phyloP scores from a whole-genome alignment of 2,888 invertebrate genomes.

The Mesorhabditis belari region DNA sequence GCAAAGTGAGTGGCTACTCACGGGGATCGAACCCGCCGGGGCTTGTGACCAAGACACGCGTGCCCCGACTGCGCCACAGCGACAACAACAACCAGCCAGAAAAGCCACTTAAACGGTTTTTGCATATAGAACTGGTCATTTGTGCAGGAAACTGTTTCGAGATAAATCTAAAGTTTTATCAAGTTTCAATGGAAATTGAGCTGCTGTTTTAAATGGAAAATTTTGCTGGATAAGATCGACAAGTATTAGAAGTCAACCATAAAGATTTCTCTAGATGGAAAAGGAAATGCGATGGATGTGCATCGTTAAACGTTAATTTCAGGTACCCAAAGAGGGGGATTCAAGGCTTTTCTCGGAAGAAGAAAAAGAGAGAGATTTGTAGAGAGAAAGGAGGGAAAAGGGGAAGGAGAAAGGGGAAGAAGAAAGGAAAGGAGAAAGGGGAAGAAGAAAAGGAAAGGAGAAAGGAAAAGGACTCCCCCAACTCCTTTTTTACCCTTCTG shows the following conservation, averaged over 20 bases:
- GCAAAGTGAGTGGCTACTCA: no score
- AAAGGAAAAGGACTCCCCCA: neutral
- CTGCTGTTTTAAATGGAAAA: no score
- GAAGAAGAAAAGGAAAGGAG: neutral
- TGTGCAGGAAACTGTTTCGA: neutral
- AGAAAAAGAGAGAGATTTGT: neutral
- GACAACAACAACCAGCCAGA: no score
- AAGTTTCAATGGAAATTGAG: no score
- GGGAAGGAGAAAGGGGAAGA: neutral
- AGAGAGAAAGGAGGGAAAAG: neutral
- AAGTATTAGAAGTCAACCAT: neutral
- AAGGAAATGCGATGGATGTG: no score
- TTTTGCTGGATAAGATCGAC: neutral
- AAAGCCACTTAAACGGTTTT: no score
- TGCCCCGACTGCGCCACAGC: no score
- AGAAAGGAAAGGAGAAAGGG: neutral
- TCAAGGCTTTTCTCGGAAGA: no score
- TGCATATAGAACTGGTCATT: conserved; percentile 6
- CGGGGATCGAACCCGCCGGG: no score
- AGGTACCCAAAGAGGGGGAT: no score
- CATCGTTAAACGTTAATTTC: conserved; percentile 4
- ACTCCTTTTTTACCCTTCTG: neutral
- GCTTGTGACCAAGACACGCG: no score
- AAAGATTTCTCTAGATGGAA: conserved; percentile 1
- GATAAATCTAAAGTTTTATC: neutral